A percentile compares a stretch with the other conserved stretches of the same genome.
Evolutionary conservation across 2,888 invertebrate species (phyloP).

Genomic region (Hartigia nigra): DNA sequence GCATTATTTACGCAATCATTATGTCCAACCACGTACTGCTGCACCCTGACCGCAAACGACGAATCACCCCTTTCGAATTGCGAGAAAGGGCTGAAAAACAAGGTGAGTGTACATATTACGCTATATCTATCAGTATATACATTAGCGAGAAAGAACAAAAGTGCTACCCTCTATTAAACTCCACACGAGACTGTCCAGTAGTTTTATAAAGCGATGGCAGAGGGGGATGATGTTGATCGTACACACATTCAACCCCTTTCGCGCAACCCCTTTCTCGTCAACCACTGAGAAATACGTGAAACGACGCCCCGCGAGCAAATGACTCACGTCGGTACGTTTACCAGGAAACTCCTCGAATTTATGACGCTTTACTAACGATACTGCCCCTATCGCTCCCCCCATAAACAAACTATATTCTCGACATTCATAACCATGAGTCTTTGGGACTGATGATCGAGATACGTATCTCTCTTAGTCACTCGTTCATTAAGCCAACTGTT

Average conservation of each 20-base stretch:
- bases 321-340: neutral
- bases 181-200: neutral
- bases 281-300: neutral
- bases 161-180: neutral
- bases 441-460: slow-evolving; percentile 26
- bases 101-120: neutral
- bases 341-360: slow-evolving; percentile 24
- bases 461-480: slow-evolving; percentile 51
- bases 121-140: neutral
- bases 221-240: neutral
- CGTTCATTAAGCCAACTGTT: slow-evolving; percentile 51
- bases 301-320: neutral
- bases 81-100: neutral
- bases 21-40: neutral
- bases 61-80: neutral
- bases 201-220: neutral
- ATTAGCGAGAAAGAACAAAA: neutral
- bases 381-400: slow-evolving; percentile 47
- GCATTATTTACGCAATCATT: neutral
- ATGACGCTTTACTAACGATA: slow-evolving; percentile 21
- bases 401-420: slow-evolving; percentile 53
- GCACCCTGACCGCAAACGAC: neutral
- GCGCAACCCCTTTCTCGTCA: slow-evolving; percentile 3
- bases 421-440: slow-evolving; percentile 38
- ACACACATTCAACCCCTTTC: neutral